Evolutionary conservation across 2,113 vertebrate genomes (phyloP).

Genomic region (Serinus canaria): DNA sequence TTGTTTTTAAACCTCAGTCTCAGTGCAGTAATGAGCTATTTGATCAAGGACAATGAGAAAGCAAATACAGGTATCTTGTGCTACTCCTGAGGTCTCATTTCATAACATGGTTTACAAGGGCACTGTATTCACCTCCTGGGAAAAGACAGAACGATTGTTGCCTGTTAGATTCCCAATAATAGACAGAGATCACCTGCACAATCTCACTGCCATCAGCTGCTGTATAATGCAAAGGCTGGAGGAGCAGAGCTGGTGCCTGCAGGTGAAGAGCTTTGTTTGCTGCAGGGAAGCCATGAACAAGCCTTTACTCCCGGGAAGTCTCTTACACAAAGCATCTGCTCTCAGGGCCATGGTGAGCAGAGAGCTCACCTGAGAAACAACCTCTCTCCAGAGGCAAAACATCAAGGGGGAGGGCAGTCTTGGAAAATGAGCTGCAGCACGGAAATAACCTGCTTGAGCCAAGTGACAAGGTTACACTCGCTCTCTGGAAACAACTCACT

Average conservation of each 20-base stretch:
- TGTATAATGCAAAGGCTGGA: neutral
- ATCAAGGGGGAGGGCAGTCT: neutral
- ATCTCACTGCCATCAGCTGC: accelerated
- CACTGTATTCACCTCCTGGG: neutral
- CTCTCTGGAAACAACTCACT: neutral
- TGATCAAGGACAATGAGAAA: neutral
- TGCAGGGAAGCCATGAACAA: neutral
- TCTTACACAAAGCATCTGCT: neutral
- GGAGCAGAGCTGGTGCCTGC: neutral
- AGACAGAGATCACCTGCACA: neutral
- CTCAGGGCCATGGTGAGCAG: neutral
- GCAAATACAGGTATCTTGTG: neutral
- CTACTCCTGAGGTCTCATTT: neutral
- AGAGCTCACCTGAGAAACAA: neutral
- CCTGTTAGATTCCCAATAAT: neutral
- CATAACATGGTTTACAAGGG: neutral
- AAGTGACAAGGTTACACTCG: neutral
- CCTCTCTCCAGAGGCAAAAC: neutral
- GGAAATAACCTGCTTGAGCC: neutral
- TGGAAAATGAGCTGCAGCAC: neutral
- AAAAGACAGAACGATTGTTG: neutral
- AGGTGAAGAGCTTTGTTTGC: neutral
- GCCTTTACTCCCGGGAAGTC: neutral
- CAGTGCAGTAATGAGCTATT: neutral
- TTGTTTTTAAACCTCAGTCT: neutral